These are phyloP conservation scores for Lepidocolaptes lacrymiger DNA, from an alignment of 2,797 vertebrate species.

Conservation along the genomic window DNA sequence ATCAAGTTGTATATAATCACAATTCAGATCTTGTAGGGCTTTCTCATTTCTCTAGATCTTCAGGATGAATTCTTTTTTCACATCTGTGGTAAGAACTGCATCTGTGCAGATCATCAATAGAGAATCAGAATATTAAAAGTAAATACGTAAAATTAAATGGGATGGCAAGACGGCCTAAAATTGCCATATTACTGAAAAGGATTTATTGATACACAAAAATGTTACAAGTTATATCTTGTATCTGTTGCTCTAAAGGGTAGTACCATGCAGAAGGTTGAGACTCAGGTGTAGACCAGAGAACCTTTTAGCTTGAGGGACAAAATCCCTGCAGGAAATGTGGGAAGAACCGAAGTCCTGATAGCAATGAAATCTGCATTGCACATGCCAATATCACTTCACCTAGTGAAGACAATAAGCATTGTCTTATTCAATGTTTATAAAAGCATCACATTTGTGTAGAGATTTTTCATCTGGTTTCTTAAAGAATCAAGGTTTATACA, in stretches of 20 bases:
- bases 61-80: not conserved
- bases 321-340: not conserved
- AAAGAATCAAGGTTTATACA: not conserved
- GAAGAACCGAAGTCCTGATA: not conserved
- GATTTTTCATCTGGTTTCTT: not conserved
- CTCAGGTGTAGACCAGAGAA: not conserved
- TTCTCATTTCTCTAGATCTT: not conserved
- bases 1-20: not conserved
- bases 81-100: not conserved
- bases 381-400: not conserved
- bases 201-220: not conserved
- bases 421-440: not conserved
- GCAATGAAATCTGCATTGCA: not conserved
- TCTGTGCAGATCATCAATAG: not conserved
- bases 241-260: not conserved
- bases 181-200: not conserved
- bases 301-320: not conserved
- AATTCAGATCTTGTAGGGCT: not conserved
- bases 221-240: not conserved
- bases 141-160: not conserved
- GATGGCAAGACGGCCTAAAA: not conserved
- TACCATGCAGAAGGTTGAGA: not conserved
- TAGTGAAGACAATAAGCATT: not conserved
- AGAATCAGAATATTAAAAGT: not conserved
- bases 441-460: not conserved